phyloP scores from a whole-genome alignment of 2,888 invertebrate species.

The Blastobasis adustella region DNA sequence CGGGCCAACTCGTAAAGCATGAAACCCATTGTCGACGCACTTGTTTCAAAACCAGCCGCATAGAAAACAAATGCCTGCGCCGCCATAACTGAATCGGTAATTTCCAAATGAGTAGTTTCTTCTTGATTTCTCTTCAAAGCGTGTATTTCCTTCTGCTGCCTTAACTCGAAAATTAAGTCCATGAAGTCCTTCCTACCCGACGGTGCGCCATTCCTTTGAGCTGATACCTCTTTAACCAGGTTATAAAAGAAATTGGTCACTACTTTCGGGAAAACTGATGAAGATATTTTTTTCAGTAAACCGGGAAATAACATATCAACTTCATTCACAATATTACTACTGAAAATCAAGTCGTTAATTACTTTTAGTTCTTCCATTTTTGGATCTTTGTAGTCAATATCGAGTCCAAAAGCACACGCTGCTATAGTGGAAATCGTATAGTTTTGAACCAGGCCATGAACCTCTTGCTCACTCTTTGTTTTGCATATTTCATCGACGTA shows the following conservation, averaged over 20 bases:
- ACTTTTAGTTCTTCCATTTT: background rate
- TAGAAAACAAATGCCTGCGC: slow-evolving; percentile 40
- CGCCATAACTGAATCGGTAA: slow-evolving; percentile 28
- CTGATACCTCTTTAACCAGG: slow-evolving; percentile 25
- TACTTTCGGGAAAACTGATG: no score
- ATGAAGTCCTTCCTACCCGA: slow-evolving; percentile 37
- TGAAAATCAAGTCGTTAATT: background rate
- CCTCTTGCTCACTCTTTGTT: slow-evolving; percentile 12
- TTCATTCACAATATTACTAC: background rate
- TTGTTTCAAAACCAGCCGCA: slow-evolving; percentile 52
- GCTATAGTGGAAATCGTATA: slow-evolving; percentile 33
- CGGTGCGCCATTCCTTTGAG: slow-evolving; percentile 30
- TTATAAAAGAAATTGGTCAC: slow-evolving; percentile 16
- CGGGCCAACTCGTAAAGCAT: slow-evolving; percentile 39
- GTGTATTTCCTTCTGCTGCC: slow-evolving; percentile 22
- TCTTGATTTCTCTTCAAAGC: slow-evolving; percentile 14
- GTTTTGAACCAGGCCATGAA: slow-evolving; percentile 25
- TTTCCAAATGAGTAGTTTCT: slow-evolving; percentile 14
- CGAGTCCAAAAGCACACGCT: slow-evolving; percentile 35
- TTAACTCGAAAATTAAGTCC: slow-evolving; percentile 38
- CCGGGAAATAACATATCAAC: background rate
- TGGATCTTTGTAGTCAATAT: slow-evolving; percentile 21
- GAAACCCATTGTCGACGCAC: slow-evolving; percentile 41
- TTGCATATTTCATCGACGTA: slow-evolving; percentile 14
- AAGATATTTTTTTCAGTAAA: background rate